Evolutionary conservation across 1,140 invertebrate genomes (phyloP).

Genomic region (Hirudo medicinalis): DNA sequence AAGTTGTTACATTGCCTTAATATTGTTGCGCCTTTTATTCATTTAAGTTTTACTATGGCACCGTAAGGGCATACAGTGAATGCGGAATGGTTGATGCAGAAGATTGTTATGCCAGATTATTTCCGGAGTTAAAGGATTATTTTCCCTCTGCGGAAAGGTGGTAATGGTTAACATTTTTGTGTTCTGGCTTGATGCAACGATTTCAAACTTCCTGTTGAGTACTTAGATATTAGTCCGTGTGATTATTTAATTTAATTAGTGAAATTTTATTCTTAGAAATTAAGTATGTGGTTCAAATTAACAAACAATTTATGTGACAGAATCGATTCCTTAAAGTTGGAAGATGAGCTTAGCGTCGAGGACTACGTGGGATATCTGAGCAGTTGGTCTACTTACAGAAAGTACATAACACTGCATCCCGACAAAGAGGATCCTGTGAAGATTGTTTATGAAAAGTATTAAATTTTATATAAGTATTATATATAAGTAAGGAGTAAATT

Average conservation of each 20-base stretch:
- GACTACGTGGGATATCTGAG: neutral
- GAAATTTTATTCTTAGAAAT: too few species aligned
- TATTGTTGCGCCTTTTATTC: neutral
- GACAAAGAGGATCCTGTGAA: neutral
- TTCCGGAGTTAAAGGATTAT: neutral
- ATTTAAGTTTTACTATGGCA: constrained; percentile 5
- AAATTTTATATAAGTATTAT: too few species aligned
- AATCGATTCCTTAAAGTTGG: neutral
- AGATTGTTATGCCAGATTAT: neutral
- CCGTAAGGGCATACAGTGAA: neutral
- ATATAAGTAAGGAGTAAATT: too few species aligned
- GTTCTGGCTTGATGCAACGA: too few species aligned
- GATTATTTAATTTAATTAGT: too few species aligned
- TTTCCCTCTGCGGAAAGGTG: neutral
- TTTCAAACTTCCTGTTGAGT: neutral
- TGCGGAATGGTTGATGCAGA: neutral
- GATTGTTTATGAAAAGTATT: neutral
- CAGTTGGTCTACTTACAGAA: neutral
- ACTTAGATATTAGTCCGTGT: too few species aligned
- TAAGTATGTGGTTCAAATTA: too few species aligned
- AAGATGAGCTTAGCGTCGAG: neutral
- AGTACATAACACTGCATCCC: neutral
- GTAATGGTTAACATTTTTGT: neutral
- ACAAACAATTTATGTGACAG: neutral
- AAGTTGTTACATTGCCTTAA: neutral